Evolutionary conservation across 2,888 invertebrate genomes (phyloP), one percentile per base, ranked within the genome.

Genomic region (Apocheima hispidaria): DNA sequence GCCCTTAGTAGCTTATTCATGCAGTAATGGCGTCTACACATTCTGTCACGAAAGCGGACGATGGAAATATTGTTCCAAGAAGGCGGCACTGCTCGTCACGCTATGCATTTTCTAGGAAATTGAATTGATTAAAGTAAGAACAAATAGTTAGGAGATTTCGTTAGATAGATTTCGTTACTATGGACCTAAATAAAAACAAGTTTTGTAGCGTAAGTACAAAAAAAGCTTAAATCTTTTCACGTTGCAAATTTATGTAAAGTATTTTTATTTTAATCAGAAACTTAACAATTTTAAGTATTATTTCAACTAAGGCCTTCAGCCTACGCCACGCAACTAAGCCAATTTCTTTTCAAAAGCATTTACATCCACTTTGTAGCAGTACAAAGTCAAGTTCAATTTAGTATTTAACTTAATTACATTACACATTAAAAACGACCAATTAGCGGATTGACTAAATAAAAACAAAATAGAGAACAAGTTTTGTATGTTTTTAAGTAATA

Each of bases 371-470:
- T 49, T 3, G 10, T 1, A n/a, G 20, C 35, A 30, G 20, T 30
- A 49, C 33, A 49, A 41, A 10, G 14, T 6, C 14, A 48, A 41
- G 23, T 41, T 49, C 30, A 49, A 49, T 20, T 28, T 14, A 50
- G 18, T 40, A 9, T 16, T 54, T 26, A 36, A 28, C 26, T 44
- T 40, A 9, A 16, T 54, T 26, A 36, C 18, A 26, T 44, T 18
- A 55, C 54, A 28, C 38, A 35, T 9, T 16, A 59, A 48, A 53
- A 41, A 52, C 33, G 10, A 51, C 44, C 30, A 46, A 2, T 46
- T 30, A 38, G 26, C 44, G 38, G 38, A 58, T 28, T 38, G 12
- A 9, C 23, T 43, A 16, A 12, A 12, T 26, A 18, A 36, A n/a
- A 36, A 44, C 28, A 26, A 58, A 58, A 50, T 20, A 33, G 2